Evolutionary conservation across 2,888 invertebrate genomes (phyloP).

Genomic region (Ctena decussata): DNA sequence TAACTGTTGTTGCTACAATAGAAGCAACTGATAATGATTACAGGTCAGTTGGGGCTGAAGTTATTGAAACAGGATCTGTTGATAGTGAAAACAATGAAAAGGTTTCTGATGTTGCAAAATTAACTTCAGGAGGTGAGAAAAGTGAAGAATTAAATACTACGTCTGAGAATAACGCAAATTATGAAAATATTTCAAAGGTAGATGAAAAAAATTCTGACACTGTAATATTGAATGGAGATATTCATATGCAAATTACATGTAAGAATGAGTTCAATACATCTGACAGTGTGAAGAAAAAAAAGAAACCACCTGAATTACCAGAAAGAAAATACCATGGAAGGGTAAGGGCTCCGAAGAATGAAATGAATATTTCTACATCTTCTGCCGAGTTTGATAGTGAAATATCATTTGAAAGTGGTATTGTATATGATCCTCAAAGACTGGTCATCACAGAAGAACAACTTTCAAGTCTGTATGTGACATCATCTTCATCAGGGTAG

Average conservation of each 20-base stretch:
- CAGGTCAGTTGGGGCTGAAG: background rate
- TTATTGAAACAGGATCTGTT: background rate
- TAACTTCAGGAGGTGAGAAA: background rate
- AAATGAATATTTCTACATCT: slow-evolving; percentile 62
- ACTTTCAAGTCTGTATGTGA: slow-evolving; percentile 49
- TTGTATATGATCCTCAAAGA: slow-evolving; percentile 3
- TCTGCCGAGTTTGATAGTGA: slow-evolving; percentile 58
- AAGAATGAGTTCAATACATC: background rate
- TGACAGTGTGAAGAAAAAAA: background rate
- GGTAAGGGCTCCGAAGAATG: slow-evolving; percentile 32
- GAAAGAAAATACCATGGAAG: background rate
- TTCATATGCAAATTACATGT: background rate
- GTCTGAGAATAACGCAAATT: background rate
- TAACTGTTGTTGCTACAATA: background rate
- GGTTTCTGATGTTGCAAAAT: background rate
- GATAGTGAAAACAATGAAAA: background rate
- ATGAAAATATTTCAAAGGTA: background rate
- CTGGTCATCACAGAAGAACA: slow-evolving; percentile 66
- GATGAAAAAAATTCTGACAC: background rate
- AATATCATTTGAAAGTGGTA: background rate
- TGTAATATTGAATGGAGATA: background rate
- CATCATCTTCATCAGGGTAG: slow-evolving; percentile 68
- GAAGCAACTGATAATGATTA: background rate
- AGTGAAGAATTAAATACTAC: background rate
- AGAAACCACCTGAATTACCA: background rate